Conservation (phyloP, 1,140 invertebrate species). For the Caerostris darwini region DNA sequence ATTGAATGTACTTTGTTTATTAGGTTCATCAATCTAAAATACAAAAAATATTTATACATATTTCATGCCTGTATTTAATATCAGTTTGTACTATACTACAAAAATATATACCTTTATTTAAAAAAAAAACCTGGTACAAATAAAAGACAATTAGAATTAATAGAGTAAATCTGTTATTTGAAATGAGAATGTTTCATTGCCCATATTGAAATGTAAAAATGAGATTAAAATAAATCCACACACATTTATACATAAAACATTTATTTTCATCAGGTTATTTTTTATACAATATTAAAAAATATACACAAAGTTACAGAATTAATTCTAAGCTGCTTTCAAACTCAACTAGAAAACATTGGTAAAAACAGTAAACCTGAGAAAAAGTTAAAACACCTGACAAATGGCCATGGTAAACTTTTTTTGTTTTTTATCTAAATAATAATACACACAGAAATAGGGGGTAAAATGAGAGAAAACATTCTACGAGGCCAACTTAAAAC, state of each 20-base stretch:
- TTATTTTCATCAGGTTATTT: conserved; percentile 75
- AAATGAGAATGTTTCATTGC: too few species aligned
- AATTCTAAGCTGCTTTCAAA: conserved; percentile 77
- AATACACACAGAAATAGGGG: conserved; percentile 62
- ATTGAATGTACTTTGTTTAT: too few species aligned
- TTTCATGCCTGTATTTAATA: too few species aligned
- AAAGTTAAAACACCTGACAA: conserved; percentile 76
- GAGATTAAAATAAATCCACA: background rate
- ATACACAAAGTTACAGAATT: conserved; percentile 76
- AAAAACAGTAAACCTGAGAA: conserved; percentile 77
- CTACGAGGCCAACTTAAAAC: background rate
- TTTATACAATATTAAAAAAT: conserved; percentile 77
- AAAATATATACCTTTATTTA: too few species aligned
- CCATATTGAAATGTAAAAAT: too few species aligned
- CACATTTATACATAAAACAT: conserved; percentile 74
- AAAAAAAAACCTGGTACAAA: too few species aligned
- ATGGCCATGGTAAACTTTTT: conserved; percentile 63
- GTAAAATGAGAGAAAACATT: conserved; percentile 20
- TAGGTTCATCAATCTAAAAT: too few species aligned
- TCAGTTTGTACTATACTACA: too few species aligned
- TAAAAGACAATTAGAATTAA: too few species aligned
- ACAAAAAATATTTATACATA: too few species aligned
- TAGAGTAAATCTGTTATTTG: too few species aligned
- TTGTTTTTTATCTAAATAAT: background rate
- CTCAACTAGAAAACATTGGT: conserved; percentile 74